A percentile compares a stretch with the other conserved stretches of the same genome.
phyloP scores from a whole-genome alignment of 2,113 vertebrate species.

The Scopus umbretta region DNA sequence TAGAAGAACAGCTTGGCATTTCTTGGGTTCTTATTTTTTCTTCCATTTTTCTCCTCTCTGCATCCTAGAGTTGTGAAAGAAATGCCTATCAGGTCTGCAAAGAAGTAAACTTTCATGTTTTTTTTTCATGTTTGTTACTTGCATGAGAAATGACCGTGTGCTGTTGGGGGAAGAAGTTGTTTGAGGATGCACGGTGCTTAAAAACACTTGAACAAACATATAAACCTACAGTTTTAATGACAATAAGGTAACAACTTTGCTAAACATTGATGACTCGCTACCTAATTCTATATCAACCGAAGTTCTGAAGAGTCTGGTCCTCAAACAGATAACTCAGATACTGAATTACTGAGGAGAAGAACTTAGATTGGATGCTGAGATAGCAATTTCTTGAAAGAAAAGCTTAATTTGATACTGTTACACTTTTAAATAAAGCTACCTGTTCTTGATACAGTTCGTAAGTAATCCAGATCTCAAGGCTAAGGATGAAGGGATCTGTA shows the following conservation, averaged over 20 bases:
- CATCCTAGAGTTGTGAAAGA: neutral
- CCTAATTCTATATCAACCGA: neutral
- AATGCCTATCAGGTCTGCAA: neutral
- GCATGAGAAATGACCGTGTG: neutral
- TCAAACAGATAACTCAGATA: neutral
- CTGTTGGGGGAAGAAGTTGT: neutral
- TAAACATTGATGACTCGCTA: neutral
- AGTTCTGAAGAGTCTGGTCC: neutral
- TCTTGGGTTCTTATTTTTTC: neutral
- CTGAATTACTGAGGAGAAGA: neutral
- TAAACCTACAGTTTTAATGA: neutral
- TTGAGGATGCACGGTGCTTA: neutral
- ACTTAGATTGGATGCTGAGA: neutral
- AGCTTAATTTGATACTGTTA: neutral
- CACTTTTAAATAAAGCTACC: neutral
- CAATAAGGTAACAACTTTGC: neutral
- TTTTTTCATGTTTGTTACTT: neutral
- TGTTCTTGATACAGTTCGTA: neutral
- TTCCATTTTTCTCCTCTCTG: neutral
- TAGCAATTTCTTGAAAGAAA: neutral
- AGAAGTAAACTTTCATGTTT: fast-evolving
- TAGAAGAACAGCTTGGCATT: neutral
- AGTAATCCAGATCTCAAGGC: neutral
- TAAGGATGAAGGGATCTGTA: neutral
- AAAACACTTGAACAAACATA: neutral